phyloP scores from a whole-genome alignment of 2,797 vertebrate genomes.

The Myripristis murdjan region DNA sequence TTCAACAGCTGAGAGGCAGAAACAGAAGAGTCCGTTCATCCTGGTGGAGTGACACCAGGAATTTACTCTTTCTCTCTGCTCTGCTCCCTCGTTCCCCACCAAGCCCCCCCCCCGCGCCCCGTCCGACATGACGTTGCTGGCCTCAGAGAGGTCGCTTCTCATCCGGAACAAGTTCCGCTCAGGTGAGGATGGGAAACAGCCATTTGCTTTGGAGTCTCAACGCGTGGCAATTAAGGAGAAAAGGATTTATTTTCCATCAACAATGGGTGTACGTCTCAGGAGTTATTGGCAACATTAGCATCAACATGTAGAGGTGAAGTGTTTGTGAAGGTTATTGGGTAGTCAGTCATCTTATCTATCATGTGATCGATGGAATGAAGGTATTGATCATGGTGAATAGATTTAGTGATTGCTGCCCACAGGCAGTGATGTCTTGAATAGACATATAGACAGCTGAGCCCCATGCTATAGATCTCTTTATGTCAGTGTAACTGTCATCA shows the following conservation, averaged over 20 bases:
- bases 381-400: constrained; percentile 44
- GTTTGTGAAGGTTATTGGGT: constrained; percentile 47
- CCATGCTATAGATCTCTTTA: constrained; percentile 19
- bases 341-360: constrained; percentile 38
- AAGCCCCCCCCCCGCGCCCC: no score
- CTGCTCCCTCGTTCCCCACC: constrained; percentile 53
- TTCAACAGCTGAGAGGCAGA: constrained; percentile 65
- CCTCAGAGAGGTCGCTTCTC: constrained; percentile 92
- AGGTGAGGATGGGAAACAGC: constrained; percentile 83
- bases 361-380: constrained; percentile 39
- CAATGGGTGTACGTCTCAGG: constrained; percentile 21
- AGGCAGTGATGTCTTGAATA: constrained; percentile 35
- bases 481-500: background rate
- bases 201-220: background rate
- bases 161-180: constrained; percentile 95
- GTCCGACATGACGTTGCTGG: constrained; percentile 89
- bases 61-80: constrained; percentile 62
- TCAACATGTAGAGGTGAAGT: constrained; percentile 35
- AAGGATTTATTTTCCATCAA: constrained; percentile 16
- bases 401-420: constrained; percentile 44
- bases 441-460: constrained; percentile 15
- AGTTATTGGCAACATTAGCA: constrained; percentile 48
- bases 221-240: constrained; percentile 23
- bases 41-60: constrained; percentile 72
- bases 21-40: constrained; percentile 71